Evolutionary conservation across 2,888 invertebrate genomes (phyloP), one percentile per base, ranked within the genome.

Genomic region (Camponotus fellah): DNA sequence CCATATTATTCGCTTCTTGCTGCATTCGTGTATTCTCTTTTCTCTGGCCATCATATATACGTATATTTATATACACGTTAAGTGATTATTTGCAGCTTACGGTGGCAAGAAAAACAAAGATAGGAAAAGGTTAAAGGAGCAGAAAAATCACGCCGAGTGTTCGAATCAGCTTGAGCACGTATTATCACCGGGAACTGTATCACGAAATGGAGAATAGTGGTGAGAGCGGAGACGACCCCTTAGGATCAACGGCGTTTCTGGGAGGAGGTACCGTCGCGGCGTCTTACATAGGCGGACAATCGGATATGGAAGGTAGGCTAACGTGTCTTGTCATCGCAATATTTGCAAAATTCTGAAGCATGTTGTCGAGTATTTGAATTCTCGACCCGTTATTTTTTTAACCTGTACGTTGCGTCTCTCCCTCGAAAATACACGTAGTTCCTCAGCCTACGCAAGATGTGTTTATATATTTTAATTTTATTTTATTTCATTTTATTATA

Each of bases 181-280:
- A 40, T 40, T 62, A 66, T 69, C 71, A 53, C n/a, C n/a, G 53
- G 53, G 53, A 53, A 53, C n/a, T 53, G 2, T 53, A 53, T 53
- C 66, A 81, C 62, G 58, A 82, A 74, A 94, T 94, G 94, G 94
- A 94, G 90, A 94, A 95, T 64, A 95, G 94, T 77, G 94, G 94
- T 65, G 94, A 94, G 88, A 94, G 94, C 86, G 94, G 94, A 3
- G 94, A 94, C 71, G 94, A 95, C 75, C 94, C 94, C n/a, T 86
- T 94, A 34, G 92, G 93, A 14, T 85, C 94, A 5, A 87, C 93
- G 14, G 90, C 91, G 0, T 95, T 94, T 82, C 92, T 94, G 32
- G 89, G 92, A 10, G 93, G 93, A 58, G 86, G 91, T 46, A 92
- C 92, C 40, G 94, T 94, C 8, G 83, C 92, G 6, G 87, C 92